phyloP scores from a whole-genome alignment of 2,888 invertebrate genomes.

The Athrips mouffetella region DNA sequence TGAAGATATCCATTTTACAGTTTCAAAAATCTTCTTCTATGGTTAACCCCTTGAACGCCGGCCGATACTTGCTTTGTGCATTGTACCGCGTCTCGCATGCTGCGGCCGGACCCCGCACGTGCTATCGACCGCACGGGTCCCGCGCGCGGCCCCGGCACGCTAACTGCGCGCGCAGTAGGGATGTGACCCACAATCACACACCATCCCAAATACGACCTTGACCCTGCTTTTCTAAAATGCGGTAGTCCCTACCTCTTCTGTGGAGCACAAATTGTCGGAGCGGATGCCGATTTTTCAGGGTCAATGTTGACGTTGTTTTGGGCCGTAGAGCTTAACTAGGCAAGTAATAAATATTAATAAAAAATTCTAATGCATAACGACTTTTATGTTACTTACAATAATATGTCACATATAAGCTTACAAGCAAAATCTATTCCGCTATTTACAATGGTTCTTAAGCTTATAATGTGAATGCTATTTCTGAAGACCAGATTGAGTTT shows the following conservation, averaged over 20 bases:
- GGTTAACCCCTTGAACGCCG: conserved; percentile 13
- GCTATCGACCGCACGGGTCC: conserved; percentile 56
- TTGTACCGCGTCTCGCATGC: conserved; percentile 24
- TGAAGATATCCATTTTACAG: no score
- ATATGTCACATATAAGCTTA: no score
- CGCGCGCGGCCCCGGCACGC: conserved; percentile 23
- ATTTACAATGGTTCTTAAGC: no score
- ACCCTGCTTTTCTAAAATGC: conserved; percentile 7
- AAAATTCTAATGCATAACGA: no score
- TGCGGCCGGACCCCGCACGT: conserved; percentile 35
- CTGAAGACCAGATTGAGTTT: no score
- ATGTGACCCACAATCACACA: neutral
- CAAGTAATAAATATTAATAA: neutral
- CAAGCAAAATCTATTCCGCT: no score
- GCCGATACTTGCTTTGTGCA: no score
- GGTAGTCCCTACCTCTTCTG: neutral
- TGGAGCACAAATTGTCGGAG: neutral
- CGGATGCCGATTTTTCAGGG: neutral
- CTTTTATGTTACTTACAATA: no score
- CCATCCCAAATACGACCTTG: conserved; percentile 1
- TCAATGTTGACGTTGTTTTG: neutral
- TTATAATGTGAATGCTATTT: no score
- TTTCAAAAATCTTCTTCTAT: no score
- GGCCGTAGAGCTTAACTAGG: no score
- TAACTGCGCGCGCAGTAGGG: conserved; percentile 10